These are phyloP conservation scores for Zaprionus davidi DNA, from an alignment of 1,140 invertebrate species.

Conservation along the genomic window DNA sequence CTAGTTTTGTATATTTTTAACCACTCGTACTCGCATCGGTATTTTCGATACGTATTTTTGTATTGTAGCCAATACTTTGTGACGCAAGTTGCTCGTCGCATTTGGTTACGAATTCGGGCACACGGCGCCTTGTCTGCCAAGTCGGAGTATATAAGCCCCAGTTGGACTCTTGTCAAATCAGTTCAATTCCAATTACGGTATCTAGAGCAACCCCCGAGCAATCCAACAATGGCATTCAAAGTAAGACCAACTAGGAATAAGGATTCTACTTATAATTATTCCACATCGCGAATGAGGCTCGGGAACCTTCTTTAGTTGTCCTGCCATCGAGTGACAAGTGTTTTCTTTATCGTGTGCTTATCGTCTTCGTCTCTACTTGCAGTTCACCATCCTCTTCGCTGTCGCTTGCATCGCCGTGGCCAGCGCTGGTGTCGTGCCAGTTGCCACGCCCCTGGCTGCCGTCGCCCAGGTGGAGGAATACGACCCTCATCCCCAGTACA, in stretches of 20 bases:
- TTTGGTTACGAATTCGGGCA: constrained; percentile 62
- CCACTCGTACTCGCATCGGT: constrained; percentile 41
- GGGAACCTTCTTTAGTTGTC: neutral
- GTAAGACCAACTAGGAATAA: constrained; percentile 50
- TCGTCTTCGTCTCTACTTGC: constrained; percentile 32
- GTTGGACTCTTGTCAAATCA: constrained; percentile 75
- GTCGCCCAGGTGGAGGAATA: constrained; percentile 85
- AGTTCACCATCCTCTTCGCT: constrained; percentile 80
- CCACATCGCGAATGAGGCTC: neutral
- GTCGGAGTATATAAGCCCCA: constrained; percentile 76
- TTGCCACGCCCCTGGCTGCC: constrained; percentile 78
- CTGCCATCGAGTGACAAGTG: constrained; percentile 17
- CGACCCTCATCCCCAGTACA: constrained; percentile 88
- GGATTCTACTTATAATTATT: neutral
- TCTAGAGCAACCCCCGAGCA: constrained; percentile 72
- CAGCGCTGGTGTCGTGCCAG: constrained; percentile 77
- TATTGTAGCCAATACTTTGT: constrained; percentile 68
- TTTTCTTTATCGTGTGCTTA: constrained; percentile 18
- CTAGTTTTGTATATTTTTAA: constrained; percentile 59
- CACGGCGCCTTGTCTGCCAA: constrained; percentile 37
- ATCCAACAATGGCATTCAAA: constrained; percentile 82
- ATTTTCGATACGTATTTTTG: constrained; percentile 30
- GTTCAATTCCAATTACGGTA: constrained; percentile 82
- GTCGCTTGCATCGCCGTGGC: constrained; percentile 75
- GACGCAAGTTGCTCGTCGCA: constrained; percentile 75